Percentiles rank a stretch among this genome's conserved stretches.
Conservation (phyloP, 1,140 invertebrate species). For the Antheraea pernyi region DNA sequence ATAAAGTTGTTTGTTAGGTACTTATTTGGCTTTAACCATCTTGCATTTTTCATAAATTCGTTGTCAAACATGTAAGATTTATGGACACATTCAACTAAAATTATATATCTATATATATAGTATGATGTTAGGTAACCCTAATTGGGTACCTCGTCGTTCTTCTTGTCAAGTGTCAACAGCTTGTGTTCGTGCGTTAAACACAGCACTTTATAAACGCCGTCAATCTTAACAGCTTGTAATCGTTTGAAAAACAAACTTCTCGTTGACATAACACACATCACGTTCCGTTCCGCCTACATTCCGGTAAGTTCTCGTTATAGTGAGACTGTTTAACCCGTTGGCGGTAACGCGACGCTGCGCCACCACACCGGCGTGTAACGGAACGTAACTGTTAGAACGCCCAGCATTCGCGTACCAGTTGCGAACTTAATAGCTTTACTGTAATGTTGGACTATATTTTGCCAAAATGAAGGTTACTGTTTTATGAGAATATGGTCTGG, state of each 20-base stretch:
- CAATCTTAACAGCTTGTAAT: neutral
- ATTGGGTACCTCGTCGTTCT: too few relatives aligned
- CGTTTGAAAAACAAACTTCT: neutral
- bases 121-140: too few relatives aligned
- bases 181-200: neutral
- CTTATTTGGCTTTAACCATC: too few relatives aligned
- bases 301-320: conserved; percentile 16
- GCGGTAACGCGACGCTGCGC: neutral
- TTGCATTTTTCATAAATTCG: too few relatives aligned
- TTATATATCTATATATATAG: too few relatives aligned
- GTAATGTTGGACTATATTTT: conserved; percentile 27
- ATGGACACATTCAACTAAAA: too few relatives aligned
- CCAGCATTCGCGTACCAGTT: conserved; percentile 37
- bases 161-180: too few relatives aligned
- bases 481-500: conserved; percentile 9
- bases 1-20: too few relatives aligned
- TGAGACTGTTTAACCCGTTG: conserved; percentile 19
- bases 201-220: neutral
- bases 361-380: conserved; percentile 28
- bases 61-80: too few relatives aligned
- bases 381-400: conserved; percentile 40
- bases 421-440: conserved; percentile 36
- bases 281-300: conserved; percentile 30
- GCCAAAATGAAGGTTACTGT: conserved; percentile 26
- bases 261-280: neutral